Conservation (phyloP, 2,888 invertebrate species). For the Pristionchus maxplancki region DNA sequence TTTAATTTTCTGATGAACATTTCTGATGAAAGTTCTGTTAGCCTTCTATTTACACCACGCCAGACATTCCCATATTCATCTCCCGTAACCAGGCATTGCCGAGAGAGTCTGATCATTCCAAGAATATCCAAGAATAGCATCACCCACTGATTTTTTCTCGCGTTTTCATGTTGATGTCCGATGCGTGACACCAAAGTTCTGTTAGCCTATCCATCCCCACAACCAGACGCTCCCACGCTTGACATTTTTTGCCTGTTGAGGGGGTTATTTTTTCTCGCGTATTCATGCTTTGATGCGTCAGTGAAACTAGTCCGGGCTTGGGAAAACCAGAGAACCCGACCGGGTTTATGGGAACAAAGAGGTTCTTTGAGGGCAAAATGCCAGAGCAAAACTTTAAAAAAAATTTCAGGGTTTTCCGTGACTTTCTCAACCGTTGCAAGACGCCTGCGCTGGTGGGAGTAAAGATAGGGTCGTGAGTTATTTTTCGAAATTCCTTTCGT, state of each 20-base stretch:
- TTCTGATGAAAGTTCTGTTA: too few relatives aligned
- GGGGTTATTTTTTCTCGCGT: neutral
- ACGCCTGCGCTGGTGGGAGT: neutral
- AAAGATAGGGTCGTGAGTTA: neutral
- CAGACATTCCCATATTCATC: too few relatives aligned
- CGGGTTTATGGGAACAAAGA: neutral
- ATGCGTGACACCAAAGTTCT: neutral
- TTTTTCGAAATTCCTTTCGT: neutral
- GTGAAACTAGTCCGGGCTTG: neutral
- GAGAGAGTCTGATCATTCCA: too few relatives aligned
- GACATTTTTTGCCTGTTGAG: neutral
- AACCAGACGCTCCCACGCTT: neutral
- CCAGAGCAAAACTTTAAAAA: neutral
- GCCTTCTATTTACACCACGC: too few relatives aligned
- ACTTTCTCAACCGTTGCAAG: neutral
- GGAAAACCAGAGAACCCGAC: neutral
- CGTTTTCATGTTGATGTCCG: too few relatives aligned
- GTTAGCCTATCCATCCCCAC: neutral
- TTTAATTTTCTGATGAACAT: too few relatives aligned
- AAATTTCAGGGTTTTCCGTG: neutral
- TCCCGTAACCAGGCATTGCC: too few relatives aligned
- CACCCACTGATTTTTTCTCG: too few relatives aligned
- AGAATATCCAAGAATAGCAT: neutral
- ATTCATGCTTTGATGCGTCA: neutral
- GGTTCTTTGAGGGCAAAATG: neutral